Evolutionary conservation across 2,888 invertebrate genomes (phyloP), one percentile per base, ranked within the genome.

Genomic region (Salticus scenicus): DNA sequence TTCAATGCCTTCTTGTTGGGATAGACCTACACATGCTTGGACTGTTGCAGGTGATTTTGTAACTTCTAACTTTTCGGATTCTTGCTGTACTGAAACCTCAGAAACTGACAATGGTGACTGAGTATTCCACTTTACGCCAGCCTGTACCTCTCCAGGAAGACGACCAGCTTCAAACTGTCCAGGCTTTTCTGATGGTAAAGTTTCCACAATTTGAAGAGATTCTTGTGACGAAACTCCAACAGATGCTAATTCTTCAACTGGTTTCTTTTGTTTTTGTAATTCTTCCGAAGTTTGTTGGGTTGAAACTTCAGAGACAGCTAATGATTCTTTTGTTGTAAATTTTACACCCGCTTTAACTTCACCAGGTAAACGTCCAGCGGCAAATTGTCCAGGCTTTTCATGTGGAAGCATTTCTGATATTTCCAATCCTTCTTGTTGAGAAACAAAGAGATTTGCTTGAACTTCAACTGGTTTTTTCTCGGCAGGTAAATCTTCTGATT

Each of bases 91-190:
- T 31, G 83, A 78, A 20, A 87, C 74, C 51, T 88, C 87, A 8
- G 67, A 63, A 73, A 88, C 81, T 20, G 88, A 70, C n/a, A 88
- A 33, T 20, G 83, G 70, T 70, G 76, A 41, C 47, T 85, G 71
- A 14, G 86, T 79, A 17, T 72, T 79, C 66, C 51, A 80, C 63
- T 94, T 92, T 87, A 93, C 92, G 63, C 92, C 92, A 33, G 93
- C 92, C n/a, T 91, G 90, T 27, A 92, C 90, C 64, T 90, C 90
- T 85, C 92, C 92, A 8, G 92, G 91, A 90, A 87, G 47, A 42
- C 69, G 69, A 20, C 87, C 88, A 42, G 88, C 72, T 20, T 64
- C 74, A 79, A 88, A 88, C 42, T 87, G 76, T 0, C 76, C 82
- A 14, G 88, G 86, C 20, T 86, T 74, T 51, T 80, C 85, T 75